Evolutionary conservation across 1,140 invertebrate species (phyloP).

Genomic region (Lanistes nyassanus): DNA sequence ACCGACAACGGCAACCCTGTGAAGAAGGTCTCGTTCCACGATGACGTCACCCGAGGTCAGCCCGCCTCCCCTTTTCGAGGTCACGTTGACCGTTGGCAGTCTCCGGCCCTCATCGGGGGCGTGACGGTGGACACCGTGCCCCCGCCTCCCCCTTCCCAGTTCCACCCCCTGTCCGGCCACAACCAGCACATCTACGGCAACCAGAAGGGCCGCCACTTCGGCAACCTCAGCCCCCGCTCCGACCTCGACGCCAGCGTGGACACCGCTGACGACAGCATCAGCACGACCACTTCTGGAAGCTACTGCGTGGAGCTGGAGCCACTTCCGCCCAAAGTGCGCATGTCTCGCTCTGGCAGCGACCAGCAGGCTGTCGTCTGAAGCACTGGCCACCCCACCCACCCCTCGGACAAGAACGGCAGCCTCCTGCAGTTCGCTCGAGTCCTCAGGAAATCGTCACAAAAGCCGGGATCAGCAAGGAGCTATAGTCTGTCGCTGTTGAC

Average conservation of each 20-base stretch:
- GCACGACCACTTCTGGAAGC: conserved; percentile 29
- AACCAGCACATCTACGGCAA: conserved; percentile 16
- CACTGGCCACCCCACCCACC: no score
- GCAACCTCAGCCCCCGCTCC: conserved; percentile 8
- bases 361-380: no score
- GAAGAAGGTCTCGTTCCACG: conserved; percentile 36
- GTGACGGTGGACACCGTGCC: neutral
- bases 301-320: conserved; percentile 15
- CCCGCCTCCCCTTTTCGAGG: neutral
- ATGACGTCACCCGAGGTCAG: conserved; percentile 21
- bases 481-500: no score
- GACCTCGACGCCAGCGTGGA: conserved; percentile 30
- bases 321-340: neutral
- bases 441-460: no score
- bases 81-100: conserved; percentile 15
- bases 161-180: neutral
- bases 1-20: conserved; percentile 28
- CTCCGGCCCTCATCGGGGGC: conserved; percentile 1
- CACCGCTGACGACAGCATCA: conserved; percentile 32
- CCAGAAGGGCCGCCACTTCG: neutral
- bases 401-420: no score
- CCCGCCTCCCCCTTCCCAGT: conserved; percentile 2
- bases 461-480: no score
- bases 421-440: no score
- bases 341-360: no score